Evolutionary conservation across 37 sponge, comb jelly and placozoan genomes (phyloP).

Genomic region (Petrosia ficiformis): DNA sequence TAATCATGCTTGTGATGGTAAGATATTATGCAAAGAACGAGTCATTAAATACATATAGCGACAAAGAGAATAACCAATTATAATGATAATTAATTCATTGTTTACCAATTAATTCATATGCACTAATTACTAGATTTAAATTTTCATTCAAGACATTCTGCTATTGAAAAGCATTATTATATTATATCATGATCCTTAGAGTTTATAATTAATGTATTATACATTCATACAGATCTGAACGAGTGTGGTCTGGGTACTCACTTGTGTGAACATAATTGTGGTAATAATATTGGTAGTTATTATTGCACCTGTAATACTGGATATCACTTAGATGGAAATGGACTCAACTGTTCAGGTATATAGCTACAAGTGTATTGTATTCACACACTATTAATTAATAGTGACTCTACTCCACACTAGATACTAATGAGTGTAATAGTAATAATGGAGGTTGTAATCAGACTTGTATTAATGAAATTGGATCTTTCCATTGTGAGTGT

Average conservation of each 20-base stretch:
- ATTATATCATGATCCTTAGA: too few relatives aligned
- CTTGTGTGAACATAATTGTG: constrained; percentile 21
- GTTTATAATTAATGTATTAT: neutral
- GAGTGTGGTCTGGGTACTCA: constrained; percentile 27
- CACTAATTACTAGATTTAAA: too few relatives aligned
- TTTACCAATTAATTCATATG: too few relatives aligned
- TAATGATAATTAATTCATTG: too few relatives aligned
- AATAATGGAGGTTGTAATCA: constrained; percentile 3
- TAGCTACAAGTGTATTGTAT: neutral
- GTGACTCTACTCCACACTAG: neutral
- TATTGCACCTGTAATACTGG: constrained; percentile 42
- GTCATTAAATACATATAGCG: too few relatives aligned
- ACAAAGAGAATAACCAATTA: too few relatives aligned
- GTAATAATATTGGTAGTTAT: constrained; percentile 48
- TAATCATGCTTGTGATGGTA: constrained; percentile 4
- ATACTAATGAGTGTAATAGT: neutral
- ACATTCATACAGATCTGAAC: constrained; percentile 15
- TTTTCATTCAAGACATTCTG: too few relatives aligned
- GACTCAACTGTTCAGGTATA: constrained; percentile 18
- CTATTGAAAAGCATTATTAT: too few relatives aligned
- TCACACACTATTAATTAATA: neutral
- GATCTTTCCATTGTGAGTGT: neutral
- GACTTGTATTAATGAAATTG: neutral
- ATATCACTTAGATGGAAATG: constrained; percentile 27
- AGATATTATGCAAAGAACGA: too few relatives aligned